Base-by-base conservation (phyloP, 1,140 invertebrate genomes). In the Drosophila mojavensis region DNA sequence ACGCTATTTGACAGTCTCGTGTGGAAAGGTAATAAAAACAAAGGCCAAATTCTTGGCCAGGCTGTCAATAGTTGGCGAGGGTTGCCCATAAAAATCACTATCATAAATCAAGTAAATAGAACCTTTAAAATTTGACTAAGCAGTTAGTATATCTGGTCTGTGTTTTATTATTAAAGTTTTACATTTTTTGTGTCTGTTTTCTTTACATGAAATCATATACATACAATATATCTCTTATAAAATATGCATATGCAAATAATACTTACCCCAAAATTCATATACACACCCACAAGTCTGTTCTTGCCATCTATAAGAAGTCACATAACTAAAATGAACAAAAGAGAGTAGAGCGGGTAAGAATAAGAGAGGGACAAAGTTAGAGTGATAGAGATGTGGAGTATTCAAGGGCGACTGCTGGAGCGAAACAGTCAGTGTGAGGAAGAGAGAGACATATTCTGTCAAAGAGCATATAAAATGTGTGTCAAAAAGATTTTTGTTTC, bases 21-120 rank as follows among this genome's bases (percentile, higher is more conserved):
- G 72, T 74, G 62, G 54, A 79, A 77, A 68, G 76, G 79, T 80
- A 77, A 86, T 82, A 79, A 68, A 79, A 67, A 53, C 78, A 76
- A 81, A 84, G 64, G 67, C 58, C 48, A 59, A 53, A 20, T 54
- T 65, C 36, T 58, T 30, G 33, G 41, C 33, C 58, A 61, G 56
- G 61, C 69, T 77, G 68, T 73, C 71, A 86, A 88, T 68, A 88
- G 79, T 79, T 86, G 61, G 48, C 79, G 70, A 76, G 62, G 58
- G 64, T 48, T 7, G 41, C 53, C 28, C 28, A 7, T 36, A 36
- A 33, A 54, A 17, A 15, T 36, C 5, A 5, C 17, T 50, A 50
- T 11, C 24, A 50, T 11, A 50, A 50, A 50, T 50, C 47, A 50
- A 26, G 1, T 1, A 11, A 50, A 50, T 0, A 11, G 26, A 50